Evolutionary conservation across 2,113 vertebrate species (phyloP), one percentile per base, ranked within the genome.

Genomic region (Symphodus melops): DNA sequence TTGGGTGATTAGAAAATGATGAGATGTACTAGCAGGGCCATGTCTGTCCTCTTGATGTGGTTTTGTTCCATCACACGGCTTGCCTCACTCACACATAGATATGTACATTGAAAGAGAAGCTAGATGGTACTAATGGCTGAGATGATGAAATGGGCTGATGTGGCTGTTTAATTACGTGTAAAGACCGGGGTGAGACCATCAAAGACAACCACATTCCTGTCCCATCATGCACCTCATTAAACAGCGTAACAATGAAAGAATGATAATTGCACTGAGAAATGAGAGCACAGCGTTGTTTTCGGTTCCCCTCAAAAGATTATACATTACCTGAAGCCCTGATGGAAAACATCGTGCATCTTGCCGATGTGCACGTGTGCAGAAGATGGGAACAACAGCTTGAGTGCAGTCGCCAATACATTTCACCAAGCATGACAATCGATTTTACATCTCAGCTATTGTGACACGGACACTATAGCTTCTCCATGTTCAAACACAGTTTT

Each of bases 351-450:
- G 49, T 78, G 69, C 82, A 81, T 89, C 85, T 83, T 70, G 48
- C 77, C 75, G 72, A 80, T 80, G 58, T 83, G 84, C 85, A 85
- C 86, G 79, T 86, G 84, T 64, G 72, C 51, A 48, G 64, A 68
- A 53, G 73, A 84, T 55, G 63, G 17, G 42, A 72, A 73, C 87
- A 83, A 77, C 88, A 85, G 75, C 86, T 73, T 75, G 82, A 77
- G 67, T 56, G 72, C 77, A 84, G 77, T 64, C 82, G 79, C 79
- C 76, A 82, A 76, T 85, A 62, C 86, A 84, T 91, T 90, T 86
- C 82, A 86, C 87, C 75, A 77, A 88, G 90, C 90, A 81, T 87
- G 79, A 89, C 93, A 92, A 92, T 92, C 88, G 89, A 89, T 91
- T 93, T 93, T 86, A 93, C 85, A 75, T 81, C 85, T 86, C 86